Percentiles rank a stretch among this genome's conserved stretches.
These are phyloP conservation scores for Rhea americana DNA, from an alignment of 2,113 vertebrate species.

Conservation along the genomic window DNA sequence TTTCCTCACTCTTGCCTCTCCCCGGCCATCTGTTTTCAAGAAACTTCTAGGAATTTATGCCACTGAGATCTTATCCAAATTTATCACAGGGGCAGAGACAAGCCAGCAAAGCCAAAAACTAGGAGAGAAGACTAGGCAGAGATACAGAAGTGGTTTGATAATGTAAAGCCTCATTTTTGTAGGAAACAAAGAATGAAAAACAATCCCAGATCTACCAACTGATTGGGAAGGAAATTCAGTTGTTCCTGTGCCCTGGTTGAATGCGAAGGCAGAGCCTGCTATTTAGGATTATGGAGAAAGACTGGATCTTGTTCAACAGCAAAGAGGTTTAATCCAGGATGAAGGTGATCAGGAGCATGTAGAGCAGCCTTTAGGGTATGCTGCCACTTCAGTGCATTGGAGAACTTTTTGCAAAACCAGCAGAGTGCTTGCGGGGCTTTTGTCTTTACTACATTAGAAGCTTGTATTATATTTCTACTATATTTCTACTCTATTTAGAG, in stretches of 20 bases:
- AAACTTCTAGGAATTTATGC: conserved; percentile 27
- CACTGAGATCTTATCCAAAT: background rate
- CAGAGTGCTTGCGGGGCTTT: background rate
- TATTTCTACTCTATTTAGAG: background rate
- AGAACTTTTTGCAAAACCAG: background rate
- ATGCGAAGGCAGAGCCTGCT: background rate
- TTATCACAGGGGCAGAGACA: background rate
- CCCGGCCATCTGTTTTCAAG: conserved; percentile 41
- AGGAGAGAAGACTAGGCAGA: background rate
- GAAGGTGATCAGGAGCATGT: background rate
- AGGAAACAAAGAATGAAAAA: background rate
- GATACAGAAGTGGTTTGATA: background rate
- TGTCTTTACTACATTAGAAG: background rate
- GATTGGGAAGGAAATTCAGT: background rate
- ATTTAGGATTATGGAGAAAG: background rate
- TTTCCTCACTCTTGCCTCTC: conserved; percentile 9
- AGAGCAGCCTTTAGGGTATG: background rate
- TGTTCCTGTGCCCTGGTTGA: background rate
- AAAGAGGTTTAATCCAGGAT: background rate
- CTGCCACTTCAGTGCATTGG: rapidly evolving
- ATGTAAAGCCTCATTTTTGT: rapidly evolving
- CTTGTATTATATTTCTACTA: rapidly evolving
- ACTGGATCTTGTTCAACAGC: background rate
- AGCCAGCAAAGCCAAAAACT: background rate
- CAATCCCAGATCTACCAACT: background rate